Conservation (phyloP, 2,797 vertebrate species). For the Apogon hyalosoma region DNA sequence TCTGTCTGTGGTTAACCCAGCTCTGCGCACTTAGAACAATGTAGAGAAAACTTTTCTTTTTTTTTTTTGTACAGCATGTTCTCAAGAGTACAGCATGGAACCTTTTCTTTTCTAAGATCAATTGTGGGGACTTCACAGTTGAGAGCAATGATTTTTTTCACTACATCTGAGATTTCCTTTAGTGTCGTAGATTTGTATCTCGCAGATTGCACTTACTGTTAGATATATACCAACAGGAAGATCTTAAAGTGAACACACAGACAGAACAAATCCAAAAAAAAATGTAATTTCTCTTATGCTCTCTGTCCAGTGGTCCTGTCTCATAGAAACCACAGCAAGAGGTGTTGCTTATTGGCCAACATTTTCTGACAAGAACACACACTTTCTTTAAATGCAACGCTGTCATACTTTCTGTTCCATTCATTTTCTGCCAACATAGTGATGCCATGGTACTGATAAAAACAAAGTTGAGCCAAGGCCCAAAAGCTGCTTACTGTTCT, state of each 20-base stretch:
- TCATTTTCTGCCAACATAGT: not conserved
- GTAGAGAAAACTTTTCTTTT: slow-evolving; percentile 1
- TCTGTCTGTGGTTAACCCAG: slow-evolving; percentile 66
- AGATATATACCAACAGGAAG: not conserved
- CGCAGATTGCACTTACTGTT: not conserved
- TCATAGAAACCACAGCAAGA: slow-evolving; percentile 32
- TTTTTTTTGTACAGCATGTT: not conserved
- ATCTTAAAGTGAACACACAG: too few species aligned
- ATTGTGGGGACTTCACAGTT: not conserved
- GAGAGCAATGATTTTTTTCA: not conserved
- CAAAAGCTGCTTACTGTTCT: not conserved
- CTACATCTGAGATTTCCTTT: not conserved
- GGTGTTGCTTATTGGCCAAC: slow-evolving; percentile 33
- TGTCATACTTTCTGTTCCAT: not conserved
- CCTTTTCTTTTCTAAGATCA: slow-evolving; percentile 9
- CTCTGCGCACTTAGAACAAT: slow-evolving; percentile 17
- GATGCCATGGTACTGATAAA: not conserved
- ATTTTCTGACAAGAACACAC: slow-evolving; percentile 24
- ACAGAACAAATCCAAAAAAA: not conserved
- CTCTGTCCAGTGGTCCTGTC: not conserved
- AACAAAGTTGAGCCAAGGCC: not conserved
- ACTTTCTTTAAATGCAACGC: not conserved
- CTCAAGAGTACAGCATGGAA: not conserved
- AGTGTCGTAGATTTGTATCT: slow-evolving; percentile 4
- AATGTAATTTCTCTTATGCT: slow-evolving; percentile 3